Evolutionary conservation across 2,797 vertebrate genomes (phyloP).

Genomic region (Glyptemys insculpta): DNA sequence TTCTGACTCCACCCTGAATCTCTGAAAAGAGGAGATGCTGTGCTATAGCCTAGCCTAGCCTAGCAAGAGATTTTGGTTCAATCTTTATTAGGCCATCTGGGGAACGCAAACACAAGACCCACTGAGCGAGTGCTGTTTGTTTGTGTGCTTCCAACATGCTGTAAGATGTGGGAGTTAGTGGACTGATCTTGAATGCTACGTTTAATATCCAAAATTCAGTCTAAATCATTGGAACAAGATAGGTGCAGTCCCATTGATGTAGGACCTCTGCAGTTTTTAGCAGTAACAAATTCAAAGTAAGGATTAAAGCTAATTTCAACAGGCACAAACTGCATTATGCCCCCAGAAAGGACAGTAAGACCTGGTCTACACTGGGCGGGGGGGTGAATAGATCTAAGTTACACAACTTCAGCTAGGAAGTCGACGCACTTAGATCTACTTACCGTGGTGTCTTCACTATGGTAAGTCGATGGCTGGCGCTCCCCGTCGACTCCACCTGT

Average conservation of each 20-base stretch:
- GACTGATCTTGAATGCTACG: not conserved
- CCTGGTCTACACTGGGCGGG: too few relatives aligned
- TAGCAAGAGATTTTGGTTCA: not conserved
- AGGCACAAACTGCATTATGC: not conserved
- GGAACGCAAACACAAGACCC: fast-evolving
- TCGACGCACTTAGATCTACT: too few relatives aligned
- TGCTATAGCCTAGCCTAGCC: not conserved
- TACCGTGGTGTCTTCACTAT: too few relatives aligned
- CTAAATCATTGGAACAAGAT: not conserved
- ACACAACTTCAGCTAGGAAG: too few relatives aligned
- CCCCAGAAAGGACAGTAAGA: too few relatives aligned
- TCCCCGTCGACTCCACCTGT: too few relatives aligned
- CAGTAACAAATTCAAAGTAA: not conserved
- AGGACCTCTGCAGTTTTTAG: not conserved
- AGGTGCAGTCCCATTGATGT: not conserved
- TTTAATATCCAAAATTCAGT: not conserved
- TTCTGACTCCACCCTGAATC: not conserved
- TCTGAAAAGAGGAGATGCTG: not conserved
- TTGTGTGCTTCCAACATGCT: not conserved
- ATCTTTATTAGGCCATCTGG: fast-evolving
- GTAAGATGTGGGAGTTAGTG: not conserved
- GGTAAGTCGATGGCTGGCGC: too few relatives aligned
- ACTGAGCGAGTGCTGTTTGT: not conserved
- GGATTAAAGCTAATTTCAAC: not conserved
- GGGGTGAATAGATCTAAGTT: too few relatives aligned